phyloP scores from a whole-genome alignment of 2,888 invertebrate genomes.

The Acholoe squamosa region DNA sequence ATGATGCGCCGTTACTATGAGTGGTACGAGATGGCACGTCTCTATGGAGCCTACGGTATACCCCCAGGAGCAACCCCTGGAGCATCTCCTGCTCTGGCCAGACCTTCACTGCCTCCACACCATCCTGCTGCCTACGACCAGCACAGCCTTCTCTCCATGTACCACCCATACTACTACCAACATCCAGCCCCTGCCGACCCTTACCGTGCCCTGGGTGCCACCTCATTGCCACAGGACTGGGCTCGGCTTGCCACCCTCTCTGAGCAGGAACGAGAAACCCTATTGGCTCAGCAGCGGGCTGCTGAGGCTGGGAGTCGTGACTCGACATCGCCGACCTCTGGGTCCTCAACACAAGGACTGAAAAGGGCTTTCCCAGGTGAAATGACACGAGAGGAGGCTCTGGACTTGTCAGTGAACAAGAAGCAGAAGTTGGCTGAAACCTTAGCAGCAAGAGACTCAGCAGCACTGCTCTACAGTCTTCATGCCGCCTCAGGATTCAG shows the following conservation, averaged over 20 bases:
- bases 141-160: conserved; percentile 38
- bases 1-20: conserved; percentile 57
- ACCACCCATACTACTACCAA: conserved; percentile 44
- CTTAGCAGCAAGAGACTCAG: conserved; percentile 20
- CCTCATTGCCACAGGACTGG: not conserved
- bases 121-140: conserved; percentile 10
- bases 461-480: conserved; percentile 30
- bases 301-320: not conserved
- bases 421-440: conserved; percentile 56
- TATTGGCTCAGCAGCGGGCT: conserved; percentile 9
- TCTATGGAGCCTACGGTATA: conserved; percentile 28
- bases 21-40: conserved; percentile 54
- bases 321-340: not conserved
- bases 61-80: conserved; percentile 2
- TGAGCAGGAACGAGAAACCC: conserved; percentile 26
- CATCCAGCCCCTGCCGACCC: conserved; percentile 28
- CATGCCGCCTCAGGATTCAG: conserved; percentile 42
- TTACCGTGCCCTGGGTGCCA: not conserved
- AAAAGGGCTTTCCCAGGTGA: conserved; percentile 44
- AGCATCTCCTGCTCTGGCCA: not conserved
- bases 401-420: conserved; percentile 55
- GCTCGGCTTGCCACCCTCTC: not conserved
- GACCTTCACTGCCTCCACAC: not conserved
- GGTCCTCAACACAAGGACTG: not conserved
- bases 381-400: conserved; percentile 36